These are phyloP conservation scores for Pangasius sanitwongsei DNA, from an alignment of 2,797 vertebrate species.

Conservation along the genomic window DNA sequence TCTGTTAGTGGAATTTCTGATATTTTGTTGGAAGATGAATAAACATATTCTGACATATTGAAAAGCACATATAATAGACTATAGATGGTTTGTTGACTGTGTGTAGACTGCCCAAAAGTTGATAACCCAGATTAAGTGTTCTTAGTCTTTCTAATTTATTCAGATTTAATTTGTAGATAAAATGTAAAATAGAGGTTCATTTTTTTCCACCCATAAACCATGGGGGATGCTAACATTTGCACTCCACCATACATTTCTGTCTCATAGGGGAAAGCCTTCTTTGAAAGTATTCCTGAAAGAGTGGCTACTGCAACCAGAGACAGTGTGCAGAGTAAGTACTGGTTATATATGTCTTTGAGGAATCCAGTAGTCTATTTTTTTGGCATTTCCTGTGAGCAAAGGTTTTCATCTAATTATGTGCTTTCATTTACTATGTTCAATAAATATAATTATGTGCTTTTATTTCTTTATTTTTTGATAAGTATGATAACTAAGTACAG, in stretches of 20 bases:
- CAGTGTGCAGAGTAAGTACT: conserved; percentile 73
- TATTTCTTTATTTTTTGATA: not conserved
- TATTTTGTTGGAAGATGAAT: not conserved
- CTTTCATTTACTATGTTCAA: not conserved
- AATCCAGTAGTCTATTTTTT: not conserved
- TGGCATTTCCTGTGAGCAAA: not conserved
- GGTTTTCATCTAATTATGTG: not conserved
- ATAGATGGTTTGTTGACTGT: not conserved
- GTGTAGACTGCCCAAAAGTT: not conserved
- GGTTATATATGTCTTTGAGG: not conserved
- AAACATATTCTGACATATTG: not conserved
- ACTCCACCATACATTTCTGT: not conserved
- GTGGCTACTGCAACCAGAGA: conserved; percentile 70
- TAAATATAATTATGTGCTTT: not conserved
- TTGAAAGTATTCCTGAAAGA: conserved; percentile 61
- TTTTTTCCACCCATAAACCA: not conserved
- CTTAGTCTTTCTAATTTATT: not conserved
- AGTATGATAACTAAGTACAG: not conserved
- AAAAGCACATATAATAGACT: not conserved
- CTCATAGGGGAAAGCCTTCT: conserved; percentile 63
- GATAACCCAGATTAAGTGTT: not conserved
- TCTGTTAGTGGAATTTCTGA: not conserved
- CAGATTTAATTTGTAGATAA: not conserved
- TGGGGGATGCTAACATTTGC: not conserved
- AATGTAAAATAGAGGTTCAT: not conserved